Evolutionary conservation across 2,797 vertebrate genomes (phyloP).

Genomic region (Silurus aristotelis): DNA sequence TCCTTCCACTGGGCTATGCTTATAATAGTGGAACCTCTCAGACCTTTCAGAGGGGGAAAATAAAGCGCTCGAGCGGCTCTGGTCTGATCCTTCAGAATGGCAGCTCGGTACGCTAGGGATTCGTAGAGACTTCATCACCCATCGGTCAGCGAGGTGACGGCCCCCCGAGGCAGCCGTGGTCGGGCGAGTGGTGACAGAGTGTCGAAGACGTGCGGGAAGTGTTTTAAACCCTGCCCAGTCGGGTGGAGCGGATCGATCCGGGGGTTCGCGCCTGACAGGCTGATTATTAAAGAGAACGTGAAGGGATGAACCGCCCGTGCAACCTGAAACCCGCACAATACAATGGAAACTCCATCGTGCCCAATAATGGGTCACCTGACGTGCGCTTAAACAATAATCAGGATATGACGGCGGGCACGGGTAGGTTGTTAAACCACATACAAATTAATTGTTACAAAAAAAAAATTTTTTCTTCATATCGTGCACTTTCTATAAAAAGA

Average conservation of each 20-base stretch:
- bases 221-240: conserved; percentile 55
- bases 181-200: conserved; percentile 52
- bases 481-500: not conserved
- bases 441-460: not conserved
- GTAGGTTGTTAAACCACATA: too few relatives aligned
- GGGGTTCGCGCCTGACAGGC: conserved; percentile 51
- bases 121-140: conserved; percentile 57
- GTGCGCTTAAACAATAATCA: too few relatives aligned
- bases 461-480: not conserved
- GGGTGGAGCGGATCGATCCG: conserved; percentile 54
- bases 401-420: too few relatives aligned
- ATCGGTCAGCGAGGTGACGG: conserved; percentile 56
- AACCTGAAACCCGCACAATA: conserved; percentile 28
- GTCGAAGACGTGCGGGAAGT: conserved; percentile 55
- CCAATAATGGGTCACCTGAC: too few relatives aligned
- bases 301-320: conserved; percentile 37
- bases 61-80: conserved; percentile 41
- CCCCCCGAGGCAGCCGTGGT: conserved; percentile 49
- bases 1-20: not conserved
- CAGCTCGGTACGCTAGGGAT: conserved; percentile 47
- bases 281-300: conserved; percentile 58
- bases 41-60: conserved; percentile 41
- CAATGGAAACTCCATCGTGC: not conserved
- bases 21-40: not conserved
- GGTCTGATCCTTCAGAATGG: conserved; percentile 49